Evolutionary conservation across 2,888 invertebrate genomes (phyloP), one percentile per base, ranked within the genome.

Genomic region (Alloplasta piceator): DNA sequence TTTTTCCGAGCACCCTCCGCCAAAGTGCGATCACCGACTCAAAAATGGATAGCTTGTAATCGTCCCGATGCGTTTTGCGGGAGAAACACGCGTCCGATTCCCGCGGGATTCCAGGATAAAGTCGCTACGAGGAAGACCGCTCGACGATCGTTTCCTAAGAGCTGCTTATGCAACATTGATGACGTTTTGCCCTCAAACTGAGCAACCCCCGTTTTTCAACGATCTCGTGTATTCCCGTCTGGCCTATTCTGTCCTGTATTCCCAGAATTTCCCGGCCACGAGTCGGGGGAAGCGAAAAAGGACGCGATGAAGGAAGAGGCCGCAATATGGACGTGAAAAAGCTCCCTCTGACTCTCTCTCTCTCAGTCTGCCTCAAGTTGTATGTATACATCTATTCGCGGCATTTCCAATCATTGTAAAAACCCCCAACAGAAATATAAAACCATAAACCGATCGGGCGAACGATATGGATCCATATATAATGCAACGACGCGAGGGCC

Each of bases 401-500:
- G 89, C 84, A 82, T 91, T 92, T 91, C 90, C 92, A 91, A 92
- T 92, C 91, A 92, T 91, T 91, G 91, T 90, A 88, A 91, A 92
- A 91, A 26, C 26, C 90, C 91, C 88, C 90, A 85, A 89, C 89
- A 89, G 90, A 89, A 89, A 90, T 89, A 89, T 87, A 88, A 88
- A 89, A 87, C 90, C 91, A 91, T 92, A 91, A 92, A 92, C 90
- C 89, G 92, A 92, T 91, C 91, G 89, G 87, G 85, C 86, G 86
- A 89, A 89, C 88, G 91, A 91, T 90, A 91, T 87, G 87, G 86
- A 85, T 87, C 85, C 87, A 89, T 90, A 89, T 89, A 89, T 91
- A 89, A 90, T 88, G 86, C 88, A 89, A 82, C 70, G 80, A 78
- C 71, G 63, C 60, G 70, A 74, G 71, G 72, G 73, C 66, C 66